Evolutionary conservation across 2,113 vertebrate genomes (phyloP).

Genomic region (Trachemys scripta): DNA sequence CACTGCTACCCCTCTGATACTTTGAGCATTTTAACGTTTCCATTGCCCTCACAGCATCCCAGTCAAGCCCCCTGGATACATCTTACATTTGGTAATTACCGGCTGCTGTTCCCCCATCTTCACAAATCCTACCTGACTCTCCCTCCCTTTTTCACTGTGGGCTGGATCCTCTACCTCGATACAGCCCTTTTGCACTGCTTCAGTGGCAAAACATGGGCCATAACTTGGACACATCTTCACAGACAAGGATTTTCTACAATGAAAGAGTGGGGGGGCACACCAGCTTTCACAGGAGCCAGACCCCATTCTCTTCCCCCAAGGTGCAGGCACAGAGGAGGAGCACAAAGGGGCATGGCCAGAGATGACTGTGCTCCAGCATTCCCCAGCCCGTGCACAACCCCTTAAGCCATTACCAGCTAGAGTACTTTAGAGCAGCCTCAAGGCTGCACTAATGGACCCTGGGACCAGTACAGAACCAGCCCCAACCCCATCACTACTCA

Average conservation of each 20-base stretch:
- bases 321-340: background rate
- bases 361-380: background rate
- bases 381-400: background rate
- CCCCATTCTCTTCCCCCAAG: background rate
- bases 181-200: background rate
- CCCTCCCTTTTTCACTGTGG: background rate
- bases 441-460: background rate
- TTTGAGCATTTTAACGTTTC: background rate
- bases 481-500: background rate
- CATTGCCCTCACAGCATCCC: background rate
- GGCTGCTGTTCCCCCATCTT: background rate
- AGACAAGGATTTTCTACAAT: background rate
- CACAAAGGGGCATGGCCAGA: background rate
- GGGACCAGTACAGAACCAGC: background rate
- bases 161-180: background rate
- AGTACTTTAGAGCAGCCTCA: background rate
- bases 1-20: no score
- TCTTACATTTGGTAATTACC: background rate
- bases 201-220: background rate
- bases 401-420: background rate
- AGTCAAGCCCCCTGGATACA: background rate
- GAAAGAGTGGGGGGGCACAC: background rate
- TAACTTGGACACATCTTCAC: background rate
- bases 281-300: background rate
- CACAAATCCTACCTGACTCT: background rate